Evolutionary conservation across 2,888 invertebrate species (phyloP), one percentile per base, ranked within the genome.

Genomic region (Caenorhabditis panamensis): DNA sequence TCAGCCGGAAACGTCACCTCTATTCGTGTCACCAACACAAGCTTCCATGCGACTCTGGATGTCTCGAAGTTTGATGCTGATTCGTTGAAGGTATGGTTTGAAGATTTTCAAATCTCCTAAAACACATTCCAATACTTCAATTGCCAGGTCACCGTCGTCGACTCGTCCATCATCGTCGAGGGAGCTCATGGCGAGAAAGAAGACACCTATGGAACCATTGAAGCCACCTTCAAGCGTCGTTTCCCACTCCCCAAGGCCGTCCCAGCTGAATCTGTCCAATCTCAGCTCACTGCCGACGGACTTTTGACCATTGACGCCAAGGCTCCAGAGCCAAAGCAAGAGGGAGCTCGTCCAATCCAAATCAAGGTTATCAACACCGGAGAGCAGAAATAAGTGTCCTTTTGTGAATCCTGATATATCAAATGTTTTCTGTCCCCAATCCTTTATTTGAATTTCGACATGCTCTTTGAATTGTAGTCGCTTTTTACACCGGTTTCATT

Each of bases 101-200:
- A n/a, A n/a, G n/a, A n/a, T n/a, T n/a, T n/a, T n/a, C 6, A 41
- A 1, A 31, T 28, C 16, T 31, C 31, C 31, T 31, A 9, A 31
- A 31, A 31, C 9, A n/a, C n/a, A n/a, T n/a, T n/a, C n/a, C n/a
- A n/a, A n/a, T n/a, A n/a, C n/a, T n/a, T n/a, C n/a, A n/a, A n/a
- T n/a, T n/a, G 82, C n/a, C 64, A 86, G 88, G 89, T 89, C 4
- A 88, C 89, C 22, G 89, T 89, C 26, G 82, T 88, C 63, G 88
- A 88, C 24, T 71, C 80, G 22, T 79, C 82, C 26, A 87, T 89
- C 44, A 86, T 88, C 9, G 79, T 89, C 24, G 89, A 89, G 62
- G 89, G 84, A 24, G 84, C 85, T 24, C 88, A 89, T 24, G 84
- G 84, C 18, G 89, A 89, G 71, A 89, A 88, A 41, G 77, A 79